Evolutionary conservation across 2,797 vertebrate species (phyloP).

Genomic region (Atherinosoma microstoma): DNA sequence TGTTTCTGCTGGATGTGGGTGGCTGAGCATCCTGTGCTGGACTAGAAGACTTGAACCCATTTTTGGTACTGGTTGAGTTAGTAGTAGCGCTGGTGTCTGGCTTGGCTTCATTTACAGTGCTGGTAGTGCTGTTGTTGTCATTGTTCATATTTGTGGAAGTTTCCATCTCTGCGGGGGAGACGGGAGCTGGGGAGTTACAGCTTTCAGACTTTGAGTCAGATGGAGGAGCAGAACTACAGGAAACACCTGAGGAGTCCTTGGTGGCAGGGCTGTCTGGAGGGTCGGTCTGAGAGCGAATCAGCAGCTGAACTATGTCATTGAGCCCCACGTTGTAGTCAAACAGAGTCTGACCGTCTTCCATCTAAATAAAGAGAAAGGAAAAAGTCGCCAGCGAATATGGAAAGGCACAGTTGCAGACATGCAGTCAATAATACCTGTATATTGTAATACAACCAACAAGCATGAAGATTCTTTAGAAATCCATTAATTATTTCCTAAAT

Average conservation of each 20-base stretch:
- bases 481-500: background rate
- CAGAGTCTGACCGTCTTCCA: slow-evolving; percentile 98
- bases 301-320: slow-evolving; percentile 98
- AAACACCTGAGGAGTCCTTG: slow-evolving; percentile 81
- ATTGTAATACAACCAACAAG: background rate
- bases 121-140: slow-evolving; percentile 62
- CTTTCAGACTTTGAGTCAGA: slow-evolving; percentile 56
- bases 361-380: slow-evolving; percentile 75
- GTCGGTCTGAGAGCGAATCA: slow-evolving; percentile 94
- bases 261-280: slow-evolving; percentile 83
- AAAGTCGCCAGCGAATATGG: slow-evolving; percentile 30
- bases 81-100: slow-evolving; percentile 73
- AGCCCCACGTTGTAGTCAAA: slow-evolving; percentile 99
- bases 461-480: background rate
- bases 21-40: slow-evolving; percentile 84
- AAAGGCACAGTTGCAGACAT: background rate
- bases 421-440: background rate
- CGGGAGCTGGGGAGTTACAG: slow-evolving; percentile 52
- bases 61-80: slow-evolving; percentile 86
- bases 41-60: slow-evolving; percentile 83
- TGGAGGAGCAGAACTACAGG: slow-evolving; percentile 62
- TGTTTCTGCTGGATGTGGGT: slow-evolving; percentile 88
- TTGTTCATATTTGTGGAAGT: slow-evolving; percentile 62
- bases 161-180: slow-evolving; percentile 57
- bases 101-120: slow-evolving; percentile 63